Percentiles rank a stretch among this genome's conserved stretches.
Evolutionary conservation across 2,113 vertebrate genomes (phyloP).

Genomic region (Gobio gobio): DNA sequence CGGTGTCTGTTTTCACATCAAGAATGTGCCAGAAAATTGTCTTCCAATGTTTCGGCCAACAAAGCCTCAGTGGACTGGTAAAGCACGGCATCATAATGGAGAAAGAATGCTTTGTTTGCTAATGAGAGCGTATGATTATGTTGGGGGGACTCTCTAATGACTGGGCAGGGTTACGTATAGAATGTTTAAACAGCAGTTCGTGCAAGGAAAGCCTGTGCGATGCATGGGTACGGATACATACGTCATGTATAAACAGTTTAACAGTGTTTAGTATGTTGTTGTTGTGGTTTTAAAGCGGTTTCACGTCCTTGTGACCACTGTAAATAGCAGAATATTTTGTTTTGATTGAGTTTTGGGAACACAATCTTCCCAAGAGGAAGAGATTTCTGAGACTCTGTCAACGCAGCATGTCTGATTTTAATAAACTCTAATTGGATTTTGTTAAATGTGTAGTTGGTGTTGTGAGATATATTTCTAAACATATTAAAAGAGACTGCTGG

Average conservation of each 20-base stretch:
- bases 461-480: conserved; percentile 15
- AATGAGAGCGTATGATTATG: neutral
- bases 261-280: neutral
- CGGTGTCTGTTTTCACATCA: neutral
- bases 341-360: conserved; percentile 8
- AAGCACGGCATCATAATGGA: conserved; percentile 5
- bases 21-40: conserved; percentile 19
- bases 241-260: neutral
- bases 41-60: neutral
- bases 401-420: conserved; percentile 33
- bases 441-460: conserved; percentile 2
- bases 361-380: neutral
- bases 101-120: conserved; percentile 21
- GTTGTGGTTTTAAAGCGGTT: neutral
- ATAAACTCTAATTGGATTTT: conserved; percentile 16
- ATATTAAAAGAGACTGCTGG: neutral
- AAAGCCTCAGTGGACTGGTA: neutral
- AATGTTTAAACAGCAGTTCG: neutral
- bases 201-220: neutral
- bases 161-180: neutral
- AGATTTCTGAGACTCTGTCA: neutral
- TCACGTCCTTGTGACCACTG: neutral
- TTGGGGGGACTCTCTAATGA: conserved; percentile 9
- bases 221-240: neutral
- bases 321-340: conserved; percentile 23